Evolutionary conservation across 2,113 vertebrate genomes (phyloP), one percentile per base, ranked within the genome.

Genomic region (Penelope pileata): DNA sequence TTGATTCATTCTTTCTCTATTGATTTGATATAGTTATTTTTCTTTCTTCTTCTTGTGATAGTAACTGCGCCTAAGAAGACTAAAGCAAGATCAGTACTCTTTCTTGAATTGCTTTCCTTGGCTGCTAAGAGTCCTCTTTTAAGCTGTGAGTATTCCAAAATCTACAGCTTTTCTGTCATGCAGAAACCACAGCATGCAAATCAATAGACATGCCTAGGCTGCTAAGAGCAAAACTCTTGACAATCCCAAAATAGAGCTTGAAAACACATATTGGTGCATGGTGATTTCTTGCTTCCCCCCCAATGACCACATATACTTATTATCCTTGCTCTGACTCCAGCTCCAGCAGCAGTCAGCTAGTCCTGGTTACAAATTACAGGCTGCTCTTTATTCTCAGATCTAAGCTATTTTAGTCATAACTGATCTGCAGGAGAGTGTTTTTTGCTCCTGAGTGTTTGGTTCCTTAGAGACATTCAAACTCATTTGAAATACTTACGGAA

Each of bases 101-200:
- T 54, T 43, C 62, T 50, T 27, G 0, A 91, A 63, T 32, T 91
- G 73, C 91, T 88, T 80, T 93, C 81, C 50, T 93, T 62, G 70
- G 73, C 73, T 87, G 81, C 81, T 69, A 43, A 32, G 77, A 85
- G 67, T 87, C 93, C 80, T 84, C 88, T 86, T 94, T 68, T 32
- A 75, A 88, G 90, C 86, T 89, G 58, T 50, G 69, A 96, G 8
- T 36, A 76, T 66, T 92, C 88, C 2, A 32, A 95, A 95, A 94
- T 81, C 92, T 93, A n/a, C 12, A 12, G 90, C 62, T 2, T 43
- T 81, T 83, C 88, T 85, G 83, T 53, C 5, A 70, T 90, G 92
- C 94, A 95, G 92, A 78, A 83, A 88, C 88, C 70, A 75, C 80
- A 87, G 90, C 92, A 96, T 91, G 91, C 95, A 96, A 93, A 97